Evolutionary conservation across 1,140 invertebrate genomes (phyloP), one percentile per base, ranked within the genome.

Genomic region (Carposina sasakii): DNA sequence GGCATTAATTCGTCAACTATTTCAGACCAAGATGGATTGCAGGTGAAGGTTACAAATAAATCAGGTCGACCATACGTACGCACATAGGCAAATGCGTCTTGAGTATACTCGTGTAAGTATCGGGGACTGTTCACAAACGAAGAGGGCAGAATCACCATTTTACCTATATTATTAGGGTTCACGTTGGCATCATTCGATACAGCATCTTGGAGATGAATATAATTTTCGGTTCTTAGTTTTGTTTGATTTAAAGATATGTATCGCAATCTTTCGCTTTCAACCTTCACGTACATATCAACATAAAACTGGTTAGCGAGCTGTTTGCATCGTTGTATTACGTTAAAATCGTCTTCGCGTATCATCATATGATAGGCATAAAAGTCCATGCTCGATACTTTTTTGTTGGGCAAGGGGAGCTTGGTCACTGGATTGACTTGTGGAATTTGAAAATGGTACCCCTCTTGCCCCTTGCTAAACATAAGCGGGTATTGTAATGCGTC

Each of bases 81-180:
- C 5, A 88, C 87, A 61, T 86, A 88, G 3, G 67, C 48, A 67
- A 88, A 86, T 1, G 77, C 79, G 65, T 88, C 86, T 66, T 87
- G 83, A 17, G 73, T 59, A 31, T 77, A 72, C 54, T 87, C 77
- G 33, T 87, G 82, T 66, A 88, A 76, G 48, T 85, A 67, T 4
- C 86, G 48, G 17, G 77, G 76, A 51, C 79, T 71, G 15, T 67
- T 72, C 3, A 59, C 64, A 51, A 68, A 81, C n/a, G 67, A 55
- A 37, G 76, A 77, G 12, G 86, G 84, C 5, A 87, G 55, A 54
- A 86, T 85, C 0, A 76, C 53, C 45, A 64, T 50, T 54, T 62
- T 47, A 23, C 79, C 77, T 28, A 82, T 16, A 54, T 73, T 56
- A 47, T 58, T 60, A 36, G 68, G 44, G 39, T 71, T 54, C 0